phyloP scores from a whole-genome alignment of 2,888 invertebrate species.

The Linyphia triangularis region DNA sequence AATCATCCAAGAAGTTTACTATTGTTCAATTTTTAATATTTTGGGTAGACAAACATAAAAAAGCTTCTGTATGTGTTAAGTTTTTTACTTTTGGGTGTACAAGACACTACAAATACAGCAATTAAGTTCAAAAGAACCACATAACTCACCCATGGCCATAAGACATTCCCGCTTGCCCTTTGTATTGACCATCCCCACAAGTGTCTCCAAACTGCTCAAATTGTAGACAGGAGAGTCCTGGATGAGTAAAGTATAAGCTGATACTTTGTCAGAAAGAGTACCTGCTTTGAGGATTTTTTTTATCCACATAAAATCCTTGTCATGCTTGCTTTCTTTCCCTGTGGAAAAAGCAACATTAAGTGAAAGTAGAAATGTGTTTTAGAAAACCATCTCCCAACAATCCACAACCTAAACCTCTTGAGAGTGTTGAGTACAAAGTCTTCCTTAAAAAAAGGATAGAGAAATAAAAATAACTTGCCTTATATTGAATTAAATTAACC shows the following conservation, averaged over 20 bases:
- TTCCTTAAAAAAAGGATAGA: no score
- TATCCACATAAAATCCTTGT: constrained; percentile 86
- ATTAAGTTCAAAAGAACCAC: neutral
- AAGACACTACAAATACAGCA: no score
- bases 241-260: constrained; percentile 89
- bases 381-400: no score
- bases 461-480: no score
- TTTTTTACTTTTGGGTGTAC: no score
- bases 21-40: no score
- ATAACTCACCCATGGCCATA: constrained; percentile 82
- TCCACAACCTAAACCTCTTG: no score
- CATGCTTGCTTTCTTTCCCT: constrained; percentile 79
- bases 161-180: constrained; percentile 85
- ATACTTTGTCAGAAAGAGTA: constrained; percentile 90
- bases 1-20: no score
- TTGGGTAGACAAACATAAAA: no score
- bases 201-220: constrained; percentile 85
- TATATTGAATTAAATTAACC: no score
- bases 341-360: neutral
- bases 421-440: no score
- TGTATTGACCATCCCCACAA: constrained; percentile 89
- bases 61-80: no score
- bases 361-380: neutral
- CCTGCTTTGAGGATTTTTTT: constrained; percentile 89
- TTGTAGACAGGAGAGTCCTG: constrained; percentile 92